A percentile compares a stretch with the other conserved stretches of the same genome.
Conservation (phyloP, 2,113 vertebrate genomes). For the Electrona antarctica region DNA sequence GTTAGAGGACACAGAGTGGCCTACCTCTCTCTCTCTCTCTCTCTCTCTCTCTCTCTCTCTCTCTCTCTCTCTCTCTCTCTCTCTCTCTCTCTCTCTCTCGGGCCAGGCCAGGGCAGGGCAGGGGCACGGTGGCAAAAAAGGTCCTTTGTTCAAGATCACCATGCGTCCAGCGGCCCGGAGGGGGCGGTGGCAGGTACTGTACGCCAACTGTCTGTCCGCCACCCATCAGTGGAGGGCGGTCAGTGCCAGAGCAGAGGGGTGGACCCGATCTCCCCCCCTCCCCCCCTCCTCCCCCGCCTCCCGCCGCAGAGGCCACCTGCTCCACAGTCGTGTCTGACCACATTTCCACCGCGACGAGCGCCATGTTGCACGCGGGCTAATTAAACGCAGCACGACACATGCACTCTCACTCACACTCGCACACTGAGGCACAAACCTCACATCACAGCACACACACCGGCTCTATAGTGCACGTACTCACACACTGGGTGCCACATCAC, state of each 20-base stretch:
- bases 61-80: constrained; percentile 21
- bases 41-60: constrained; percentile 8
- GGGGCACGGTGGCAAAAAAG: constrained; percentile 31
- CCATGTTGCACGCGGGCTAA: constrained; percentile 58
- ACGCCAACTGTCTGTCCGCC: constrained; percentile 23
- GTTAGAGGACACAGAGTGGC: constrained; percentile 20
- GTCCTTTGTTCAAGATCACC: constrained; percentile 22
- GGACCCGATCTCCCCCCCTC: constrained; percentile 17
- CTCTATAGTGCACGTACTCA: constrained; percentile 50
- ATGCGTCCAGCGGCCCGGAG: constrained; percentile 27
- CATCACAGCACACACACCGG: constrained; percentile 16
- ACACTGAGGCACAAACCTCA: constrained; percentile 52
- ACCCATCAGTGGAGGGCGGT: constrained; percentile 26
- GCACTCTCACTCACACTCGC: constrained; percentile 60
- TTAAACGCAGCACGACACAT: constrained; percentile 72
- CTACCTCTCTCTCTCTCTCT: constrained; percentile 11
- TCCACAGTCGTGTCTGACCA: constrained; percentile 62
- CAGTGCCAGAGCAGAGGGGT: constrained; percentile 37
- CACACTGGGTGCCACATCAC: constrained; percentile 49
- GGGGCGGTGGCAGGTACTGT: constrained; percentile 49
- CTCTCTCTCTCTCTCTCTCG: background rate
- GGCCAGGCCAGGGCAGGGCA: constrained; percentile 28
- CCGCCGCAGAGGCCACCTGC: constrained; percentile 68
- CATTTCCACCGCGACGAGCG: constrained; percentile 36
- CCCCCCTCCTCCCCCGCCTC: background rate